These are phyloP conservation scores for Typhlichthys eigenmanni DNA, from an alignment of 2,797 vertebrate genomes.

Conservation along the genomic window DNA sequence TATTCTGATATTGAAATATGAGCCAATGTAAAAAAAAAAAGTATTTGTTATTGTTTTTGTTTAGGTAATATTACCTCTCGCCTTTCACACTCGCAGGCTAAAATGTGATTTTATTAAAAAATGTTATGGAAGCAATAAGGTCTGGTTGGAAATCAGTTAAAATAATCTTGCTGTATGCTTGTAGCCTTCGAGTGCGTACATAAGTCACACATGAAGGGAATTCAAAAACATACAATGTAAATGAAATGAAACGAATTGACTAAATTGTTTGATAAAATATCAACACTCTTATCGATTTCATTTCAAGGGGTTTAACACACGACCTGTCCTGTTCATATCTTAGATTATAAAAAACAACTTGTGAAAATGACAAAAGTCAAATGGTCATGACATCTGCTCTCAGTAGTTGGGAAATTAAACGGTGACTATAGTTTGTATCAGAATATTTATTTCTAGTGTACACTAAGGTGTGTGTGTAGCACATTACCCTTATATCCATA, in stretches of 20 bases:
- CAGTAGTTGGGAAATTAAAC: neutral
- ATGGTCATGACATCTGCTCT: neutral
- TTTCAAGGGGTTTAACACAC: too few species aligned
- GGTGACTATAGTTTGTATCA: neutral
- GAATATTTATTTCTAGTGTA: neutral
- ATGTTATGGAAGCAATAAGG: conserved; percentile 52
- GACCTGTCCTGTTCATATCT: too few species aligned
- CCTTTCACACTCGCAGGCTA: conserved; percentile 27
- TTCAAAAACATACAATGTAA: conserved; percentile 34
- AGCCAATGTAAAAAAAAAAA: conserved; percentile 68
- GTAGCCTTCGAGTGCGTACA: conserved; percentile 17
- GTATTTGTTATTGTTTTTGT: conserved; percentile 71
- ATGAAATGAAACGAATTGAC: conserved; percentile 29
- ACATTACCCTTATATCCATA: neutral
- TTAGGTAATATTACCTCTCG: conserved; percentile 66
- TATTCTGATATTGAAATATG: conserved; percentile 75
- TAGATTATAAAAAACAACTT: too few species aligned
- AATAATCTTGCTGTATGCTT: conserved; percentile 41
- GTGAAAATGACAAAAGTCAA: too few species aligned
- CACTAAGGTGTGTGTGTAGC: neutral
- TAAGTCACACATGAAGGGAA: conserved; percentile 35
- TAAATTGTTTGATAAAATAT: conserved; percentile 7
- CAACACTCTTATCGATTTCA: neutral
- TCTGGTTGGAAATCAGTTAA: conserved; percentile 59
- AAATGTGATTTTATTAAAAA: conserved; percentile 63